Percentiles rank a stretch among this genome's conserved stretches.
Conservation (phyloP, 2,888 invertebrate genomes). For the Drosophila paucipuncta region DNA sequence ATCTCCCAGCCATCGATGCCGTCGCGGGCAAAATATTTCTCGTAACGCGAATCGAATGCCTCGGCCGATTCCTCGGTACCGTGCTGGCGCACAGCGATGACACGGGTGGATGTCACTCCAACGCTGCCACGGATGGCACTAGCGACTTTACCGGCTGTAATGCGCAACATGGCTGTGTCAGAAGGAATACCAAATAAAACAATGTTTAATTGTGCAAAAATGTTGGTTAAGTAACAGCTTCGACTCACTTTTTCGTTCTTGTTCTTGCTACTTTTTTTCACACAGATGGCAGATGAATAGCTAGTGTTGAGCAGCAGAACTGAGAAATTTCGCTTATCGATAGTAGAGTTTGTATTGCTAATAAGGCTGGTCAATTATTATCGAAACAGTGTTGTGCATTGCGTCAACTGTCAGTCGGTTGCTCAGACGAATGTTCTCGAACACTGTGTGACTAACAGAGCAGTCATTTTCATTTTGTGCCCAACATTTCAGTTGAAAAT, state of each 20-base stretch:
- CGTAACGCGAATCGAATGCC: slow-evolving; percentile 94
- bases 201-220: slow-evolving; percentile 51
- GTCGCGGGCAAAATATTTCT: slow-evolving; percentile 92
- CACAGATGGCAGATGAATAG: slow-evolving; percentile 45
- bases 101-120: slow-evolving; percentile 74
- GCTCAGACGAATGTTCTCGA: slow-evolving; percentile 45
- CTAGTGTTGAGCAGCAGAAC: slow-evolving; percentile 27
- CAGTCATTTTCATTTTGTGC: slow-evolving; percentile 64
- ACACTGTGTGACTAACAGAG: slow-evolving; percentile 49
- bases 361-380: background rate
- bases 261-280: slow-evolving; percentile 65
- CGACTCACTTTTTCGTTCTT: slow-evolving; percentile 68
- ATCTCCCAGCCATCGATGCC: slow-evolving; percentile 98
- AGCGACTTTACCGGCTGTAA: slow-evolving; percentile 85
- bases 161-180: slow-evolving; percentile 86
- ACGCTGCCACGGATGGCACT: slow-evolving; percentile 83
- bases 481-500: slow-evolving; percentile 64
- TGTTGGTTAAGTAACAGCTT: slow-evolving; percentile 79
- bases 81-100: slow-evolving; percentile 84
- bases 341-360: background rate
- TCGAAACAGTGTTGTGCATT: slow-evolving; percentile 27
- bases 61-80: slow-evolving; percentile 91
- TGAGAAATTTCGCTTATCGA: slow-evolving; percentile 19
- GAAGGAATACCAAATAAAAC: slow-evolving; percentile 17
- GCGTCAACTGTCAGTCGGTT: slow-evolving; percentile 40